phyloP scores from a whole-genome alignment of 2,888 invertebrate genomes.

The Daptonema setosum region DNA sequence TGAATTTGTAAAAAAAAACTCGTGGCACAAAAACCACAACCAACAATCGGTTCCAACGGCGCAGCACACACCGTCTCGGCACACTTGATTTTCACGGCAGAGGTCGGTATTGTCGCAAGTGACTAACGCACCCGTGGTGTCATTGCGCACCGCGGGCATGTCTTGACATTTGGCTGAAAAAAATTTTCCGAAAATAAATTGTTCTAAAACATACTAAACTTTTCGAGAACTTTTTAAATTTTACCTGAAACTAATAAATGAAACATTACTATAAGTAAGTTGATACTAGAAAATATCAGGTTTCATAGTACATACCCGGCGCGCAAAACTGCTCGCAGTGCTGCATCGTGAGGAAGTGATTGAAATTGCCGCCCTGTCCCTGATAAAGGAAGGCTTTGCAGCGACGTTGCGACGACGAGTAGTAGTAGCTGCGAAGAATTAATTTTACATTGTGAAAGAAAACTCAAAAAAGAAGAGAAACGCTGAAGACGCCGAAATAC shows the following conservation, averaged over 20 bases:
- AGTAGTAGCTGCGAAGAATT: slow-evolving; percentile 6
- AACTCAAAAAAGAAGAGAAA: too few relatives aligned
- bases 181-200: neutral
- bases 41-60: too few relatives aligned
- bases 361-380: slow-evolving; percentile 11
- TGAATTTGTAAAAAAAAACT: too few relatives aligned
- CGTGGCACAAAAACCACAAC: too few relatives aligned
- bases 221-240: too few relatives aligned
- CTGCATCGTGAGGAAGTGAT: slow-evolving; percentile 8
- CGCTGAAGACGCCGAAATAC: too few relatives aligned
- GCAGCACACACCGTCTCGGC: neutral
- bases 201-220: neutral
- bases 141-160: neutral
- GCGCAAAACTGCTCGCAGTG: slow-evolving; percentile 9
- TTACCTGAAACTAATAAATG: too few relatives aligned
- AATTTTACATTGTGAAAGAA: too few relatives aligned
- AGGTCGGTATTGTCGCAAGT: neutral
- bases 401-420: slow-evolving; percentile 6
- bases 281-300: too few relatives aligned
- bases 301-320: slow-evolving; percentile 2
- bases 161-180: neutral
- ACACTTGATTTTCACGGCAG: neutral
- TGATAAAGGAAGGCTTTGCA: slow-evolving; percentile 10
- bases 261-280: too few relatives aligned
- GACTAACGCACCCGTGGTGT: neutral